Conservation (phyloP, 2,888 invertebrate genomes). For the Cosmia pyralina region DNA sequence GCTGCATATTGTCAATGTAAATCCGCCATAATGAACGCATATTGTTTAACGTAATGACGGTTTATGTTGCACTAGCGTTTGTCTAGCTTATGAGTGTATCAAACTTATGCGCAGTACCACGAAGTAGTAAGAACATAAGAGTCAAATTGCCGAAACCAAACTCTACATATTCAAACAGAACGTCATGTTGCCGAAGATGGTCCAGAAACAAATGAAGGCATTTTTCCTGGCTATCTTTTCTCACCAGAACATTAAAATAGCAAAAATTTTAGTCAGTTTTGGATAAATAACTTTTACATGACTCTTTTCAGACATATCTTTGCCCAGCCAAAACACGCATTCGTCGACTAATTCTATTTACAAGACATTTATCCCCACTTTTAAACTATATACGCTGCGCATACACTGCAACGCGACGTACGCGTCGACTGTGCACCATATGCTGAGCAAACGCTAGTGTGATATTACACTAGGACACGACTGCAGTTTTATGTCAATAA, state of each 20-base stretch:
- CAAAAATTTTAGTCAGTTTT: neutral
- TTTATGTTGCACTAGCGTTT: slow-evolving; percentile 6
- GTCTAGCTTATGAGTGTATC: neutral
- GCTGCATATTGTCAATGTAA: slow-evolving; percentile 83
- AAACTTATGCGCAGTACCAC: neutral
- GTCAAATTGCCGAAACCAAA: neutral
- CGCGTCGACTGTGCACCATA: neutral
- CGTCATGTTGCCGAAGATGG: neutral
- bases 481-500: neutral
- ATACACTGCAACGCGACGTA: neutral
- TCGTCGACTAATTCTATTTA: neutral
- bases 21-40: slow-evolving; percentile 70
- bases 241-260: neutral
- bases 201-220: neutral
- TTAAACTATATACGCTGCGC: neutral
- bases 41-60: slow-evolving; percentile 30
- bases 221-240: neutral
- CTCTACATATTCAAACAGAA: neutral
- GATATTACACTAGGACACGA: slow-evolving; percentile 20
- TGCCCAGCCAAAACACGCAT: neutral
- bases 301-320: neutral
- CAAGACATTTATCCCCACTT: neutral
- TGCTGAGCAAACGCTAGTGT: slow-evolving; percentile 31
- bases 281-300: neutral
- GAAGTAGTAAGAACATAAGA: neutral